Conservation (phyloP, 2,113 vertebrate genomes). For the Ceyx melanurus region DNA sequence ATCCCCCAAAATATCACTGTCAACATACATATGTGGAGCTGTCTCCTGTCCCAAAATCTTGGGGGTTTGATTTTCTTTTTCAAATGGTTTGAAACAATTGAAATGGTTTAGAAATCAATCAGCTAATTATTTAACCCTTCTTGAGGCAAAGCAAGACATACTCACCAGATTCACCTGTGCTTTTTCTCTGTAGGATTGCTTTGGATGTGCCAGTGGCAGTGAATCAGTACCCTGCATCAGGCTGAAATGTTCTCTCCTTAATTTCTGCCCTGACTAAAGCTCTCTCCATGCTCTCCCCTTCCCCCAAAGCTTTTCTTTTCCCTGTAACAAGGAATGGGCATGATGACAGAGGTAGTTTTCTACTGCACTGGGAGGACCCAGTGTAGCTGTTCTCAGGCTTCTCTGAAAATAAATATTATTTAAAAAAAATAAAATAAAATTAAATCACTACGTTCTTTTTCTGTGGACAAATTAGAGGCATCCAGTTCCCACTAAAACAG, state of each 20-base stretch:
- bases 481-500: background rate
- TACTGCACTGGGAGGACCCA: background rate
- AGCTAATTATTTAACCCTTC: background rate
- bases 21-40: rapidly evolving
- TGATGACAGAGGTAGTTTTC: background rate
- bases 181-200: background rate
- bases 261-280: background rate
- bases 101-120: background rate
- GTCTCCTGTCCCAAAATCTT: background rate
- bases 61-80: rapidly evolving
- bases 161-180: rapidly evolving
- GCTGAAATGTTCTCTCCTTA: background rate
- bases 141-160: background rate
- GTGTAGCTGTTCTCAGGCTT: background rate
- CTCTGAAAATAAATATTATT: background rate
- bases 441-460: background rate
- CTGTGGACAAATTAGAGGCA: background rate
- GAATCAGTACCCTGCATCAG: background rate
- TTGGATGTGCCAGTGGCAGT: rapidly evolving
- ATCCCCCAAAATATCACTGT: background rate
- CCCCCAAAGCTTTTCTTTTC: background rate
- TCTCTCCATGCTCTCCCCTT: background rate
- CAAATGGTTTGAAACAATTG: background rate
- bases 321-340: background rate
- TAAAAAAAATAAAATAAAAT: background rate